Evolutionary conservation across 2,888 invertebrate genomes (phyloP).

Genomic region (Drosophila meridionalis): DNA sequence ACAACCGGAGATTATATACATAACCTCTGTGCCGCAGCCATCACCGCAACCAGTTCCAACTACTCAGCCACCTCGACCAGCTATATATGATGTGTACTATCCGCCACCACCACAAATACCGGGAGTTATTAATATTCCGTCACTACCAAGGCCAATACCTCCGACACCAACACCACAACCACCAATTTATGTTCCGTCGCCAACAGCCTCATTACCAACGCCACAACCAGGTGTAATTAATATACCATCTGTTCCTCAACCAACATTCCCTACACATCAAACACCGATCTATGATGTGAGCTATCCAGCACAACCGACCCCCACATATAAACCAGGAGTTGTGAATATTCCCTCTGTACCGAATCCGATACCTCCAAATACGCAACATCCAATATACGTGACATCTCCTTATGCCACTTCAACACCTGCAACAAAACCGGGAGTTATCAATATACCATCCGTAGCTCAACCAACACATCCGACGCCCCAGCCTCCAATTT

Average conservation of each 20-base stretch:
- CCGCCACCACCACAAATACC: constrained; percentile 68
- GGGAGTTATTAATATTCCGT: constrained; percentile 56
- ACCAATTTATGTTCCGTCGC: constrained; percentile 31
- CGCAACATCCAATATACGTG: constrained; percentile 22
- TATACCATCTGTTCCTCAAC: constrained; percentile 33
- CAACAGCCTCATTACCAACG: constrained; percentile 5
- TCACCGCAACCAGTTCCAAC: constrained; percentile 14
- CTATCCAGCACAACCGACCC: constrained; percentile 31
- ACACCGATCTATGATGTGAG: constrained; percentile 52
- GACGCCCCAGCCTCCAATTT: constrained; percentile 8
- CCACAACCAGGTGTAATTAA: constrained; percentile 43
- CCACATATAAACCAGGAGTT: constrained; percentile 23
- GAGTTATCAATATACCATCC: constrained; percentile 35
- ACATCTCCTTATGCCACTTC: constrained; percentile 9
- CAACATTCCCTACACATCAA: constrained; percentile 24
- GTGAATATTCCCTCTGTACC: constrained; percentile 44
- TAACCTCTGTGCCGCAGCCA: constrained; percentile 28
- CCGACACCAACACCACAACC: constrained; percentile 25
- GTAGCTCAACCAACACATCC: constrained; percentile 34
- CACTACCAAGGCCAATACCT: constrained; percentile 35
- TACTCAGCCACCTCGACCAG: constrained; percentile 23
- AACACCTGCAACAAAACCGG: constrained; percentile 25
- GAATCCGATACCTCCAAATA: constrained; percentile 6
- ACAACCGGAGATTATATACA: constrained; percentile 36
- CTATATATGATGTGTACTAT: constrained; percentile 55